Percentiles rank a stretch among this genome's conserved stretches.
Conservation (phyloP, 2,113 vertebrate genomes). For the Zosterops japonicus region DNA sequence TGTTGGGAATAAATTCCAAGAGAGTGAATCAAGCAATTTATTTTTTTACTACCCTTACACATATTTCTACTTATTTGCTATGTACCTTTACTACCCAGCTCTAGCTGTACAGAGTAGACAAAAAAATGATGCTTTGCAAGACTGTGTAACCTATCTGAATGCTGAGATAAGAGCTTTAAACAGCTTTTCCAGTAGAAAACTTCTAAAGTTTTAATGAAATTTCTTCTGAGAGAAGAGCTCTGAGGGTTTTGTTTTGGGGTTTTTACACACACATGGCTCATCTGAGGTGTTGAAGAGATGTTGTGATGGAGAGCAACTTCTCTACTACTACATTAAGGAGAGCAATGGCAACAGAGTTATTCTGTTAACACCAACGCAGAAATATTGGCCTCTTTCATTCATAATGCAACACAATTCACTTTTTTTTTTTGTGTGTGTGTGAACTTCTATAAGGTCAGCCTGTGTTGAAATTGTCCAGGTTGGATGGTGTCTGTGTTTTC, state of each 20-base stretch:
- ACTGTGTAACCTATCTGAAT: not conserved
- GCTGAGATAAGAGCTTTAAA: not conserved
- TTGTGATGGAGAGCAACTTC: not conserved
- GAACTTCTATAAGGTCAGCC: not conserved
- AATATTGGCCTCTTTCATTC: not conserved
- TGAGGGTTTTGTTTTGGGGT: not conserved
- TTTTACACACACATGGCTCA: not conserved
- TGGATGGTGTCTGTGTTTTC: not conserved
- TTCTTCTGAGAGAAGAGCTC: not conserved
- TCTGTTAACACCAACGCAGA: not conserved
- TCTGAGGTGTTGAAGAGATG: not conserved
- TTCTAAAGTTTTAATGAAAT: not conserved
- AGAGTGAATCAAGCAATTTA: conserved; percentile 35
- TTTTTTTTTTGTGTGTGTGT: not conserved
- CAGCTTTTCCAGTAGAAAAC: not conserved
- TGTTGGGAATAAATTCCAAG: conserved; percentile 59
- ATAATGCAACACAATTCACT: rapidly evolving
- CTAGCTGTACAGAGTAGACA: not conserved
- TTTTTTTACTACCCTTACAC: conserved; percentile 31
- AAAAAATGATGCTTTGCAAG: not conserved
- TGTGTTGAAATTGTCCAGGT: not conserved
- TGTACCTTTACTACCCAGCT: not conserved
- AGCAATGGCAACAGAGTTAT: not conserved
- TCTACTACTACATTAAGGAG: not conserved
- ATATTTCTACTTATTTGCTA: conserved; percentile 43